Percentiles rank a stretch among this genome's conserved stretches.
Conservation (phyloP, 2,888 invertebrate species). For the Andrena fulva region DNA sequence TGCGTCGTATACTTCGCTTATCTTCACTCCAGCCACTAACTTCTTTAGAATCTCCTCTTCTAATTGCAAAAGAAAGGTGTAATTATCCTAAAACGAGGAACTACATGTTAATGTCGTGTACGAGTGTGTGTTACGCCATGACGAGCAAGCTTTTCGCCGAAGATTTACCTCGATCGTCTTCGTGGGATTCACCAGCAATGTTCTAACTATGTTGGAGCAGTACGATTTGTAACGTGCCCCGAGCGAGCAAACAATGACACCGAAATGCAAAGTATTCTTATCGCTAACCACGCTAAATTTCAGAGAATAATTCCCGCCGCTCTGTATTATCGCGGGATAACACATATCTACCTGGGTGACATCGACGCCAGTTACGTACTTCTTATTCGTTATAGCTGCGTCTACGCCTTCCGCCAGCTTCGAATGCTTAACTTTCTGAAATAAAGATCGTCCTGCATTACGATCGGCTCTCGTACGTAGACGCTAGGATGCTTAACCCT, state of each 20-base stretch:
- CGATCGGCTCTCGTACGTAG: neutral
- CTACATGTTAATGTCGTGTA: neutral
- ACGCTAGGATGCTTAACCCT: neutral
- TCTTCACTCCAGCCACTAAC: slow-evolving; percentile 92
- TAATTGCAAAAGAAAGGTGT: slow-evolving; percentile 94
- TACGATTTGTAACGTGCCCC: slow-evolving; percentile 98
- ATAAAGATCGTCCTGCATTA: slow-evolving; percentile 61
- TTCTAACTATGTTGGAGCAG: slow-evolving; percentile 98
- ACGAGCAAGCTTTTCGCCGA: neutral
- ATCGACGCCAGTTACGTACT: slow-evolving; percentile 96
- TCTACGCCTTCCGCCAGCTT: slow-evolving; percentile 98
- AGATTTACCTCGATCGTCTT: slow-evolving; percentile 86
- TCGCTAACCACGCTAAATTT: slow-evolving; percentile 98
- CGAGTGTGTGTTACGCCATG: neutral
- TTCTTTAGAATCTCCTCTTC: slow-evolving; percentile 96
- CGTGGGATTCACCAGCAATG: slow-evolving; percentile 97
- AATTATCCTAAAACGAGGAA: slow-evolving; percentile 89
- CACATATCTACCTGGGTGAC: slow-evolving; percentile 97
- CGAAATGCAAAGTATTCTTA: slow-evolving; percentile 97
- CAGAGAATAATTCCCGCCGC: slow-evolving; percentile 98
- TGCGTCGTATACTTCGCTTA: slow-evolving; percentile 95
- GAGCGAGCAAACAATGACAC: slow-evolving; percentile 97
- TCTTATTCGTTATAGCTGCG: slow-evolving; percentile 96
- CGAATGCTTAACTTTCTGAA: slow-evolving; percentile 97
- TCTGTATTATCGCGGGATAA: slow-evolving; percentile 99